Evolutionary conservation across 1,140 invertebrate genomes (phyloP), one percentile per base, ranked within the genome.

Genomic region (Bombyx mandarina): DNA sequence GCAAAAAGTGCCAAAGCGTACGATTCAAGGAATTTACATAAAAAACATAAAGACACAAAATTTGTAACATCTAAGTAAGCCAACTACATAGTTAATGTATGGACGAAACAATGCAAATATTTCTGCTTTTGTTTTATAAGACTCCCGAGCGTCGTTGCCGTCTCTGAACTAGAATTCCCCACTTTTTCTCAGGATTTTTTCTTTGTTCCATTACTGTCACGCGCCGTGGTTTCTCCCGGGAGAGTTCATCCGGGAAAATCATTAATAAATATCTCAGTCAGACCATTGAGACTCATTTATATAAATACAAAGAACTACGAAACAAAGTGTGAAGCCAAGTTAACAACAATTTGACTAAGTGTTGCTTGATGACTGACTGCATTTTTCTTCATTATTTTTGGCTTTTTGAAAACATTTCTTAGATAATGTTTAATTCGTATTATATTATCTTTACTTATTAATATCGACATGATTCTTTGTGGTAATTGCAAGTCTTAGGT

Each of bases 201-300:
- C 52, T 66, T 58, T 57, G 54, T 61, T 68, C 64, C 64, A 73
- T 73, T 73, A 67, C 59, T 68, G 67, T 68, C 58, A 57, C 63
- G 26, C 44, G 35, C 55, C 55, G 58, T 63, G 61, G 63, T 67
- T 66, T 51, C 50, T 67, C 60, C 49, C 57, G 7, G 8, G 59
- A 53, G 67, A 58, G 54, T 63, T 53, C 54, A 63, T 62, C 52
- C 54, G 54, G 57, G 62, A 62, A 68, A 65, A 66, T 67, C 63
- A 67, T 74, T 71, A 74, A 66, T 73, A 71, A 71, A 71, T 74
- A 69, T 66, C 47, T 57, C 49, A 56, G 51, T 48, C 45, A 58
- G 53, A 26, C 53, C 35, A 18, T 7, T n/a, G 56, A 59, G 60
- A 56, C 52, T 57, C 47, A 65, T 67, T 63, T 66, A 54, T 61